Percentiles rank a stretch among this genome's conserved stretches.
phyloP scores from a whole-genome alignment of 2,797 vertebrate species.

The Sebastes trivittatus region DNA sequence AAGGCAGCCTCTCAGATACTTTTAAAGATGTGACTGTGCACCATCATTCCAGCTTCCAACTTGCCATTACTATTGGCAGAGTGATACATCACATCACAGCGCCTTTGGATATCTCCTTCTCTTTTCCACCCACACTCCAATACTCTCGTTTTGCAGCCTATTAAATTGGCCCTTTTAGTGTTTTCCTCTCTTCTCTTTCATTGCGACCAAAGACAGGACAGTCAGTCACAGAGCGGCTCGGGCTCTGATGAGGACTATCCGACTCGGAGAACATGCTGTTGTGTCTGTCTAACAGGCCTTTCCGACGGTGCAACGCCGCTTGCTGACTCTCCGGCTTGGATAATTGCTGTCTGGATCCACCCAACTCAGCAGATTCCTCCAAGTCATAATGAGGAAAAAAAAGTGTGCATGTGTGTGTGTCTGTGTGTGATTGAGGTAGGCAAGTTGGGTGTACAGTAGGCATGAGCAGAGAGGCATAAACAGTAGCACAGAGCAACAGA shows the following conservation, averaged over 20 bases:
- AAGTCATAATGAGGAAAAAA: slow-evolving; percentile 61
- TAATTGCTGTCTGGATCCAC: slow-evolving; percentile 69
- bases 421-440: background rate
- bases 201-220: slow-evolving; percentile 54
- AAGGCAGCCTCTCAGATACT: slow-evolving; percentile 5
- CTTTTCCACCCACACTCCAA: slow-evolving; percentile 53
- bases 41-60: slow-evolving; percentile 44
- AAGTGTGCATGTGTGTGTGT: slow-evolving; percentile 20
- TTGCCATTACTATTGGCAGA: slow-evolving; percentile 54
- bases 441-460: background rate
- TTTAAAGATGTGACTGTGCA: slow-evolving; percentile 44
- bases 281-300: slow-evolving; percentile 53
- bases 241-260: slow-evolving; percentile 59
- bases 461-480: slow-evolving; percentile 12
- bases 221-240: slow-evolving; percentile 36
- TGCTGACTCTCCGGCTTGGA: slow-evolving; percentile 57
- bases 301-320: slow-evolving; percentile 26
- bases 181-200: slow-evolving; percentile 52
- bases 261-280: slow-evolving; percentile 54
- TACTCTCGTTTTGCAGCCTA: slow-evolving; percentile 63
- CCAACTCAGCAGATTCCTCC: slow-evolving; percentile 62
- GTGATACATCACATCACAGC: slow-evolving; percentile 53
- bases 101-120: slow-evolving; percentile 50
- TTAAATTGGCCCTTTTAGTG: slow-evolving; percentile 69
- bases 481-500: slow-evolving; percentile 8